Evolutionary conservation across 2,888 invertebrate genomes (phyloP), one percentile per base, ranked within the genome.

Genomic region (Nycteola revayana): DNA sequence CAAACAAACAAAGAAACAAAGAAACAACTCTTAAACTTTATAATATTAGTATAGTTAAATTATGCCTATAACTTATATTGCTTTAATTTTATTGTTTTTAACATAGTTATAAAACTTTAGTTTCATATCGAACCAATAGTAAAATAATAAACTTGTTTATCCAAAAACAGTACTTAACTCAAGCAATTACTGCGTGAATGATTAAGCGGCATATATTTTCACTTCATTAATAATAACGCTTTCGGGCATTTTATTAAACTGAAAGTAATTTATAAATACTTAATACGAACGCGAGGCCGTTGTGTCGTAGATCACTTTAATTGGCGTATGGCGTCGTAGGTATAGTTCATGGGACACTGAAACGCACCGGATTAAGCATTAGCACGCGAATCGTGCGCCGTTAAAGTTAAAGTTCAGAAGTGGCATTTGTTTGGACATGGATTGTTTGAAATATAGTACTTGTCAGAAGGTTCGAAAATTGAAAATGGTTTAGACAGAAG

Each of bases 201-300:
- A 81, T 79, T 74, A 75, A 79, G 57, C 54, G 61, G 53, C 58
- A 62, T 71, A 71, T 66, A 66, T 80, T 84, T 80, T 77, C 80
- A 81, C 78, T 70, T 74, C 74, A 82, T 82, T 78, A 80, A 83
- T 81, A 75, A 76, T 71, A 83, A 82, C 81, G 77, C 77, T 78
- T 81, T 75, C 49, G 62, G 65, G 63, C 60, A 67, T 77, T 83
- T 79, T 76, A 83, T 75, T 75, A 81, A 78, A 76, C 67, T 70
- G 72, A 60, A 66, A 66, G 69, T 81, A 77, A 75, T 80, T 80
- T 78, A 78, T 78, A 81, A 80, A 78, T 79, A 77, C 68, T 76
- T 77, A 68, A 75, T 79, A 73, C 60, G 58, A 73, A 70, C 64
- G 64, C 65, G 67, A 65, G 45, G 74, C 21, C 21, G 21, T 3